Evolutionary conservation across 1,140 invertebrate species (phyloP), one percentile per base, ranked within the genome.

Genomic region (Stegodyphus dumicola): DNA sequence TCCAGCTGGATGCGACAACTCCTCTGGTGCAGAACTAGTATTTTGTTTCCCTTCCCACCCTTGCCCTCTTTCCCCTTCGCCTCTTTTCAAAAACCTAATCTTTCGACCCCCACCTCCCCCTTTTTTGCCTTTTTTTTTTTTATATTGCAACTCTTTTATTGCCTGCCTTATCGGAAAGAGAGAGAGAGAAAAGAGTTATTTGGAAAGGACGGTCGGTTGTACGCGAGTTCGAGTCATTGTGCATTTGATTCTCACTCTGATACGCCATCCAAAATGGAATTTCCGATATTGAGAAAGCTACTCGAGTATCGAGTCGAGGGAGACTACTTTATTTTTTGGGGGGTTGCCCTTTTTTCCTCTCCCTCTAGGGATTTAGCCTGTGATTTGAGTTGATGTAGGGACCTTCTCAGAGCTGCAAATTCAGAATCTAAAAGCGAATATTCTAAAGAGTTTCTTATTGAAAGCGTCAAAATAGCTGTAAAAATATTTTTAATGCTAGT

Each of bases 261-360:
- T 76, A 76, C 54, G 74, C 17, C 53, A 56, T 76, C 74, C 74
- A 64, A 76, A 76, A 76, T 76, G 74, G 74, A 76, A 76, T 76
- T 76, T 76, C 74, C 74, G 74, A 76, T 76, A 76, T 76, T 76
- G 74, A 76, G 74, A 76, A 76, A 76, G 74, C 74, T 76, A 76
- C 74, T 76, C 74, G n/a, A n/a, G 70, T 73, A 73, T 73, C 51
- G 49, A 52, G 70, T 73, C 70, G 15, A 73, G 70, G 70, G 49
- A 33, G 33, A 33, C 33, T 33, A 33, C 33, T 33, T 33, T 33
- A 33, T 33, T 33, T 33, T 33, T 33, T 33, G 33, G 33, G 33
- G 33, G 33, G 33, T 33, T 33, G 1, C 33, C 33, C 33, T 33
- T 1, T 3, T 33, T 33, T 33, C 3, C 33, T 33, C 33, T 33